phyloP scores from a whole-genome alignment of 2,113 vertebrate genomes.

The Tursiops truncatus region DNA sequence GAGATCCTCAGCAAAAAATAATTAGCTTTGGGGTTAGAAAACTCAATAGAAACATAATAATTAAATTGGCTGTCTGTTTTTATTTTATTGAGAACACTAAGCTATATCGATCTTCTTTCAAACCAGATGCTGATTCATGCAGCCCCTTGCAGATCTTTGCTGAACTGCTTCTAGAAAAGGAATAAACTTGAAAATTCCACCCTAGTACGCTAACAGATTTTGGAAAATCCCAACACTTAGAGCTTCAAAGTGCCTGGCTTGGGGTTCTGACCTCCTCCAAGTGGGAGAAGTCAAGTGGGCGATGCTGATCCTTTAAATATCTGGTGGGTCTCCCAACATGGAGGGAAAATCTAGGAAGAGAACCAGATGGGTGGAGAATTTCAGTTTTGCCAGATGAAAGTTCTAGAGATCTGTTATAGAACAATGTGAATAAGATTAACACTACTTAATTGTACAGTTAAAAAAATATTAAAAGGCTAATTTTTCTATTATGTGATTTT shows the following conservation, averaged over 20 bases:
- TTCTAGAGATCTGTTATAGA: not conserved
- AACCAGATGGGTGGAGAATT: not conserved
- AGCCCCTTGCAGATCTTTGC: constrained; percentile 41
- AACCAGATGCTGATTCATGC: constrained; percentile 60
- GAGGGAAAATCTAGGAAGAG: constrained; percentile 9
- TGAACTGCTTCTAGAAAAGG: constrained; percentile 29
- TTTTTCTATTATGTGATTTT: not conserved
- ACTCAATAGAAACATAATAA: constrained; percentile 67
- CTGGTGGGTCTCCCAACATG: not conserved
- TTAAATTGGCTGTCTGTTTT: constrained; percentile 69
- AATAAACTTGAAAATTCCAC: constrained; percentile 21
- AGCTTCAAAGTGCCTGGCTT: not conserved
- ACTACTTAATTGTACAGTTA: not conserved
- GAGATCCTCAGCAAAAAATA: constrained; percentile 65
- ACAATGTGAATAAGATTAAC: not conserved
- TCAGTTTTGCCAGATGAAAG: constrained; percentile 15
- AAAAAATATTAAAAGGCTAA: not conserved
- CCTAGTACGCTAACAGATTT: not conserved
- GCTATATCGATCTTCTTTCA: constrained; percentile 65
- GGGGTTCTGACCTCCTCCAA: not conserved
- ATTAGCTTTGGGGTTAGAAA: constrained; percentile 71
- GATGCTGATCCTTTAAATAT: not conserved
- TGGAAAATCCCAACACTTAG: not conserved
- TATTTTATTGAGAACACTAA: constrained; percentile 68
- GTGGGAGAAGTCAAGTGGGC: not conserved